Base-by-base conservation (phyloP, 92 coral and sea anemone genomes). In the Pocillopora grandis region DNA sequence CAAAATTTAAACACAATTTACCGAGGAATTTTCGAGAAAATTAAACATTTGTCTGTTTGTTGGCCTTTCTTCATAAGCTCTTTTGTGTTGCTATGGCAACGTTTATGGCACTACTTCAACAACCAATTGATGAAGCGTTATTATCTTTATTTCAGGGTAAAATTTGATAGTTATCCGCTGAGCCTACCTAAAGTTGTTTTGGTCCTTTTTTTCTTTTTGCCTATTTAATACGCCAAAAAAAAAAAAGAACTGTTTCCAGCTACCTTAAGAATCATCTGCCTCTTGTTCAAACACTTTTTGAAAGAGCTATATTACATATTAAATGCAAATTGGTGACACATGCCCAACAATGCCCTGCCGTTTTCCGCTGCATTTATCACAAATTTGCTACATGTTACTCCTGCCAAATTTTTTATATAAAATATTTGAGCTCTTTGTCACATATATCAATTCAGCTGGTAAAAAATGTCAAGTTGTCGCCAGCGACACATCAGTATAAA, bases 91-190 rank as follows among this genome's bases (percentile, higher is more conserved):
- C 70, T 35, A 65, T 65, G 27, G 70, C 70, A 65, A 65, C 12
- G 70, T 35, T 35, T 20, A 65, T 65, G 33, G 20, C 27, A 35
- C 20, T 65, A 65, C 70, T 65, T 21, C 70, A 23, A 65, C 27
- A 20, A 21, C 33, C 70, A 65, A 65, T 65, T 20, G 70, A 65
- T 65, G 23, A 13, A 35, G 33, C 23, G 69, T 19, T 65, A 65
- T 65, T 65, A n/a, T 65, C 17, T 65, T 65, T 65, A 65, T 65
- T 65, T 65, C 69, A 65, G 69, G 69, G 69, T 65, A 35, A 65
- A 20, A 65, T 65, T 9, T 65, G 69, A 65, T 65, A 36, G 23
- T 65, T 27, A 65, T 65, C 69, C 31, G 69, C 36, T 20, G 23
- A 65, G 69, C 23, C 64, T 4, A 61, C 13, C 64, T 10, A 13